Evolutionary conservation across 2,113 vertebrate species (phyloP).

Genomic region (Gorsachius goisagi): DNA sequence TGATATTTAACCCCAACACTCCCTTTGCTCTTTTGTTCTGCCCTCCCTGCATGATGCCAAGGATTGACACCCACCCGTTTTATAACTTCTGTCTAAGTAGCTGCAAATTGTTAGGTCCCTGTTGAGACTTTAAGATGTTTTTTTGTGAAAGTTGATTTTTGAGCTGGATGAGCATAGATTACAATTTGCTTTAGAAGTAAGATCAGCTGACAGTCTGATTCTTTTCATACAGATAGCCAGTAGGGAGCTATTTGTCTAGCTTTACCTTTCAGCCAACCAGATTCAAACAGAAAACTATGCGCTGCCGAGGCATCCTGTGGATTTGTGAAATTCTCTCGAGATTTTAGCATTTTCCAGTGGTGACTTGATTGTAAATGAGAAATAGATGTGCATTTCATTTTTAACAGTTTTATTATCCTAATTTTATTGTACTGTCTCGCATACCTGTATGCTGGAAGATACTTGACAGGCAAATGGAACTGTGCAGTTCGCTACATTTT

Average conservation of each 20-base stretch:
- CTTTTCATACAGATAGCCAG: background rate
- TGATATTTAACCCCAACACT: background rate
- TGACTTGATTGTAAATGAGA: background rate
- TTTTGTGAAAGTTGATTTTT: background rate
- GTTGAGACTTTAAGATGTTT: background rate
- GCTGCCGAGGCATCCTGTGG: background rate
- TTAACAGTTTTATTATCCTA: background rate
- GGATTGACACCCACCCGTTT: background rate
- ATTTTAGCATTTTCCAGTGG: background rate
- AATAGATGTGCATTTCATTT: background rate
- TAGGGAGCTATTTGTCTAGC: background rate
- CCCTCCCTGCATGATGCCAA: background rate
- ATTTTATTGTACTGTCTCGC: background rate
- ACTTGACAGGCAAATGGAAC: background rate
- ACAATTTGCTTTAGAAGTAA: background rate
- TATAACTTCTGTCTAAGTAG: background rate
- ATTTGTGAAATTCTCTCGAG: slow-evolving; percentile 4
- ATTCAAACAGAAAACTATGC: background rate
- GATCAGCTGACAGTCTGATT: background rate
- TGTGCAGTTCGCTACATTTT: background rate
- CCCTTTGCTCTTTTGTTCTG: background rate
- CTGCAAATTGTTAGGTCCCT: background rate
- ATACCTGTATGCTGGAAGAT: background rate
- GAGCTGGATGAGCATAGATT: background rate
- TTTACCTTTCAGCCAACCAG: slow-evolving; percentile 24